Conservation (phyloP, 2,797 vertebrate genomes). For the Psittacula derbiana region DNA sequence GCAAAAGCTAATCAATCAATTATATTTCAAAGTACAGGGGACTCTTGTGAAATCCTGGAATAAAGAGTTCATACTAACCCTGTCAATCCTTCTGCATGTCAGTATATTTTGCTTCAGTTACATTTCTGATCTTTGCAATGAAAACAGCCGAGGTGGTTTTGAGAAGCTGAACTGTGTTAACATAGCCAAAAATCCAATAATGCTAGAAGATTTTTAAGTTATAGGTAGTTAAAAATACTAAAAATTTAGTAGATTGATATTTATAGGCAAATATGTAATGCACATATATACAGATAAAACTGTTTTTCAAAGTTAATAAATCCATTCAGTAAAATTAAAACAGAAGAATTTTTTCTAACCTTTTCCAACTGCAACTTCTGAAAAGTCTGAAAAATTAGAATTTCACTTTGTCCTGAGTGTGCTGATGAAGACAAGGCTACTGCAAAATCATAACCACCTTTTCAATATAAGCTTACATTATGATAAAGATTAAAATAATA, state of each 20-base stretch:
- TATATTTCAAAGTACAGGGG: background rate
- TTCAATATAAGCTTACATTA: fast-evolving
- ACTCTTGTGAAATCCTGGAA: background rate
- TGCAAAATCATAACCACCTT: background rate
- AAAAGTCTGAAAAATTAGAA: background rate
- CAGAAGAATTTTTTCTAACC: background rate
- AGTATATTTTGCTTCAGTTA: background rate
- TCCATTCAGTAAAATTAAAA: background rate
- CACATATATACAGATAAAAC: background rate
- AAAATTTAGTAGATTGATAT: background rate
- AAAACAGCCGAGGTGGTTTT: background rate
- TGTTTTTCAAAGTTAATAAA: background rate
- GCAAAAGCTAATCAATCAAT: background rate
- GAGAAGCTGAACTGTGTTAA: background rate
- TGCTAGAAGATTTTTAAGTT: background rate
- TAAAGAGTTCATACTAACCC: background rate
- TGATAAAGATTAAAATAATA: background rate
- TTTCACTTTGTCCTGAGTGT: background rate
- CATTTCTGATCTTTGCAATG: background rate
- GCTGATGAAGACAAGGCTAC: background rate
- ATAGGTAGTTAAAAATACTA: background rate
- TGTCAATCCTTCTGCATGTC: background rate
- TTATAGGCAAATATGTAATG: background rate
- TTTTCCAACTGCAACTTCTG: background rate
- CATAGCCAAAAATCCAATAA: background rate